phyloP scores from a whole-genome alignment of 2,113 vertebrate genomes.

The Suncus etruscus region DNA sequence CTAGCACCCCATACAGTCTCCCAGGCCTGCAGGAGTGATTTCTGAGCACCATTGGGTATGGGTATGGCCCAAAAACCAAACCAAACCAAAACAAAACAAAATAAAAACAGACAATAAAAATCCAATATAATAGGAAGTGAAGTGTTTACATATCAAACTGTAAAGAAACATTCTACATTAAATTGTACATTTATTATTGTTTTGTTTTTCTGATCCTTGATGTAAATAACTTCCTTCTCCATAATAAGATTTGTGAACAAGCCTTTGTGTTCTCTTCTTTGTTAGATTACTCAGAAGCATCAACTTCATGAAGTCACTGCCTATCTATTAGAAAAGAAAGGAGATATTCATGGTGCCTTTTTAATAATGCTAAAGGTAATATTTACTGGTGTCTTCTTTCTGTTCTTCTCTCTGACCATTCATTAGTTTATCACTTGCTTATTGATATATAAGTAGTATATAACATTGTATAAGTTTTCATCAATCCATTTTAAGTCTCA shows the following conservation, averaged over 20 bases:
- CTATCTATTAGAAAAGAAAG: slow-evolving; percentile 95
- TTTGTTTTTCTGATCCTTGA: not conserved
- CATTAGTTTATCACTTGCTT: not conserved
- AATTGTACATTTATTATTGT: not conserved
- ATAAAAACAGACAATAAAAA: too few species aligned
- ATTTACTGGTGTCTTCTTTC: not conserved
- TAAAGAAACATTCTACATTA: not conserved
- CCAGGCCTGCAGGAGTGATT: too few species aligned
- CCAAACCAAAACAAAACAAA: too few species aligned
- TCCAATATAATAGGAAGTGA: not conserved
- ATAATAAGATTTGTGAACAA: slow-evolving; percentile 3
- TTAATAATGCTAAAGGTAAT: slow-evolving; percentile 93
- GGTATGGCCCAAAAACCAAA: too few species aligned
- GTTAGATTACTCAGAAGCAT: slow-evolving; percentile 93
- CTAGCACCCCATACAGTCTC: too few species aligned
- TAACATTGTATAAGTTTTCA: slow-evolving; percentile 21
- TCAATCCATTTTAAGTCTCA: not conserved
- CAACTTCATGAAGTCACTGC: slow-evolving; percentile 92
- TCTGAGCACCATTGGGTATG: too few species aligned
- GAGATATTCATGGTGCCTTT: slow-evolving; percentile 94
- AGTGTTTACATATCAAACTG: not conserved
- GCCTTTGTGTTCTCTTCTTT: slow-evolving; percentile 41
- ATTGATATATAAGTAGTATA: not conserved
- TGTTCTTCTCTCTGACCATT: not conserved
- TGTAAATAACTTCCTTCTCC: not conserved